Evolutionary conservation across 1,140 invertebrate genomes (phyloP).

Genomic region (Brachionus rubens): DNA sequence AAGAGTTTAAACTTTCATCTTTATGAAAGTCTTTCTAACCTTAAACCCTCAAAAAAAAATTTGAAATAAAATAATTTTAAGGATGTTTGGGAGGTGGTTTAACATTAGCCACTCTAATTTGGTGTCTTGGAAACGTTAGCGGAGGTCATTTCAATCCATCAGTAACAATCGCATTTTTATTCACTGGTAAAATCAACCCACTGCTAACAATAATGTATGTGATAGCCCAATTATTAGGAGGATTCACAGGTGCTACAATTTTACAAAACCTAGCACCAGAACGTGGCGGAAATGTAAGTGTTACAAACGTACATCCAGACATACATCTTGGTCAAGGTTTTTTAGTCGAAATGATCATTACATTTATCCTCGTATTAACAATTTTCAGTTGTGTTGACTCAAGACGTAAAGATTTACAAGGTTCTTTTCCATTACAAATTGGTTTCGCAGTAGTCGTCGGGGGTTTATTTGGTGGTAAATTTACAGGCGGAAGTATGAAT

Average conservation of each 20-base stretch:
- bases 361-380: slow-evolving; percentile 80
- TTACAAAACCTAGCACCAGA: slow-evolving; percentile 56
- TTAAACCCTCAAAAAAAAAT: slow-evolving; percentile 12
- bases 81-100: slow-evolving; percentile 49
- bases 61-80: neutral
- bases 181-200: slow-evolving; percentile 57
- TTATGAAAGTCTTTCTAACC: neutral
- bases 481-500: slow-evolving; percentile 70
- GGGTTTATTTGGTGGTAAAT: slow-evolving; percentile 68
- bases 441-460: slow-evolving; percentile 75
- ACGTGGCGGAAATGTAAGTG: slow-evolving; percentile 62
- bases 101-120: slow-evolving; percentile 55
- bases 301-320: slow-evolving; percentile 57
- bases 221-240: slow-evolving; percentile 72
- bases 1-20: too few species aligned
- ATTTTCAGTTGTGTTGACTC: slow-evolving; percentile 79
- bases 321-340: slow-evolving; percentile 67
- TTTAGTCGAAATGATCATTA: slow-evolving; percentile 77
- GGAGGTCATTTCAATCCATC: slow-evolving; percentile 87
- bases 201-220: slow-evolving; percentile 72
- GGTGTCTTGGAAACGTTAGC: slow-evolving; percentile 72
- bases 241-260: slow-evolving; percentile 68
- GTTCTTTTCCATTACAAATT: slow-evolving; percentile 80
- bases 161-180: slow-evolving; percentile 73
- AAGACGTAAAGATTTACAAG: slow-evolving; percentile 73